These are phyloP conservation scores for Encarsia formosa DNA, from an alignment of 2,888 invertebrate genomes.

Conservation along the genomic window DNA sequence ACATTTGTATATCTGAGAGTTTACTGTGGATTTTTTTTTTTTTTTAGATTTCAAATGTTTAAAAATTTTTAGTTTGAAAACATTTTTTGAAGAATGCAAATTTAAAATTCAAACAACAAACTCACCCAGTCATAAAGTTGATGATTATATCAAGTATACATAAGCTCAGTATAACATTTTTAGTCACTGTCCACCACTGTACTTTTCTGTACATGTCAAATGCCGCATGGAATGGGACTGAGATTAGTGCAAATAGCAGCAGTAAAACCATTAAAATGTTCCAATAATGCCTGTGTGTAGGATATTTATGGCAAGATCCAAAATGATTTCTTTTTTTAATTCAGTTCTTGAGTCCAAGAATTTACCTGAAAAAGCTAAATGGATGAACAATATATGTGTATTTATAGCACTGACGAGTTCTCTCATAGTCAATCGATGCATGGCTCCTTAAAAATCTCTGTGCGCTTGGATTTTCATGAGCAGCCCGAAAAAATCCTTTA, in stretches of 20 bases:
- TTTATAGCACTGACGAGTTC: conserved; percentile 38
- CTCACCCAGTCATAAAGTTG: conserved; percentile 47
- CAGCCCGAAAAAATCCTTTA: conserved; percentile 40
- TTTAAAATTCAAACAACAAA: background rate
- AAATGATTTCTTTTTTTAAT: background rate
- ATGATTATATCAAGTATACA: conserved; percentile 43
- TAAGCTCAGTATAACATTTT: conserved; percentile 38
- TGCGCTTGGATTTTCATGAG: conserved; percentile 41
- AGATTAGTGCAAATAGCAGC: conserved; percentile 36
- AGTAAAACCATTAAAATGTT: conserved; percentile 42
- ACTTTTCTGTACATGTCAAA: conserved; percentile 33
- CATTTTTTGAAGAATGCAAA: background rate
- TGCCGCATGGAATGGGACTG: conserved; percentile 43
- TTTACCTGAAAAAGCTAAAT: conserved; percentile 45
- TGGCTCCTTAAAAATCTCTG: conserved; percentile 43
- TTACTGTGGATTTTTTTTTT: too few relatives aligned
- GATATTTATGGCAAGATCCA: background rate
- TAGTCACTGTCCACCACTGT: conserved; percentile 33
- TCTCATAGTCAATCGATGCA: conserved; percentile 40
- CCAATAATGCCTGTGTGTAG: conserved; percentile 42
- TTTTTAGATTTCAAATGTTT: too few relatives aligned
- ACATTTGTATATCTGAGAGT: too few relatives aligned
- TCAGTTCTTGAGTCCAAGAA: background rate
- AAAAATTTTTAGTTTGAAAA: background rate
- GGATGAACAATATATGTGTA: conserved; percentile 42